phyloP scores from a whole-genome alignment of 2,888 invertebrate genomes.

The Drosophila demipolita region DNA sequence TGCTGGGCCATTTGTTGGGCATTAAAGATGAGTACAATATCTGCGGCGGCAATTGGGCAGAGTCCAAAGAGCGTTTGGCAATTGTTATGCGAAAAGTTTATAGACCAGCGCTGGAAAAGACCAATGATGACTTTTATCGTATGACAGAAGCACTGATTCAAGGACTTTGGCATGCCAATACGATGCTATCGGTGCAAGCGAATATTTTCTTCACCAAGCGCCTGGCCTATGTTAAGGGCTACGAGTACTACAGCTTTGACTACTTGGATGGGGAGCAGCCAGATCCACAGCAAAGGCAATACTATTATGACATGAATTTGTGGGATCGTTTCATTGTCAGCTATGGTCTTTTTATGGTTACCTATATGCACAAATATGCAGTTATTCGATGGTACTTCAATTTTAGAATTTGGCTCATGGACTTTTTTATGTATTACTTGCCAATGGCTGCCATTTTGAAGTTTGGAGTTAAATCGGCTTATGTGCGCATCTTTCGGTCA shows the following conservation, averaged over 20 bases:
- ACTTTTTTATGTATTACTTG: constrained; percentile 88
- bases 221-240: constrained; percentile 87
- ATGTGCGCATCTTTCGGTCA: constrained; percentile 86
- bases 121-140: constrained; percentile 88
- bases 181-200: constrained; percentile 87
- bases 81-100: constrained; percentile 87
- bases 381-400: constrained; percentile 88
- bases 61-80: constrained; percentile 86
- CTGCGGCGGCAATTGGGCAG: constrained; percentile 88
- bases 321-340: constrained; percentile 85
- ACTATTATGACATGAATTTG: constrained; percentile 84
- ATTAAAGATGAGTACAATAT: constrained; percentile 93
- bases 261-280: constrained; percentile 60
- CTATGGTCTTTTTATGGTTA: constrained; percentile 80
- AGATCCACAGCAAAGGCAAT: constrained; percentile 84
- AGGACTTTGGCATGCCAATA: constrained; percentile 90
- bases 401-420: constrained; percentile 86
- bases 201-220: constrained; percentile 87
- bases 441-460: constrained; percentile 89
- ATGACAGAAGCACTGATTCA: constrained; percentile 88
- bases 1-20: constrained; percentile 92
- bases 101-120: constrained; percentile 87
- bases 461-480: constrained; percentile 88
- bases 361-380: constrained; percentile 85
- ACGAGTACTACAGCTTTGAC: constrained; percentile 85